Conservation (phyloP, 2,888 invertebrate species). For the Mactromeris polynyma region DNA sequence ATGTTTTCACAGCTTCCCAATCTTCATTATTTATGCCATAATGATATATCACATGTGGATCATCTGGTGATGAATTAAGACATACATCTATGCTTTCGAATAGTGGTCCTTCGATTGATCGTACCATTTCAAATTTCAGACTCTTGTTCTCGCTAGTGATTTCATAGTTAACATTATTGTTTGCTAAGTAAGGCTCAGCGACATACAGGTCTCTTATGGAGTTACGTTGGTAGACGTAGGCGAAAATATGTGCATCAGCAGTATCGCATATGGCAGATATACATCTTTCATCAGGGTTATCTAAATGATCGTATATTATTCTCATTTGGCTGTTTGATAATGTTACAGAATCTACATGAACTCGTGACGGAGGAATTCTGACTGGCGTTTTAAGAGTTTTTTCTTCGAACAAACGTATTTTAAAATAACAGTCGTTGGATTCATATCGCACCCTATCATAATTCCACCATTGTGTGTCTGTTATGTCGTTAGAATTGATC, state of each 20-base stretch:
- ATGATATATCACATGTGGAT: not conserved
- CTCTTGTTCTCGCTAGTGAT: not conserved
- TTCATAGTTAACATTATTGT: not conserved
- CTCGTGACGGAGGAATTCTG: not conserved
- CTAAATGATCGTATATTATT: not conserved
- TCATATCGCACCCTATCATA: not conserved
- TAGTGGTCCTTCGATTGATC: not conserved
- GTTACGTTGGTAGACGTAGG: not conserved
- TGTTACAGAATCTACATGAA: not conserved
- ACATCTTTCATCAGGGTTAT: not conserved
- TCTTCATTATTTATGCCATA: not conserved
- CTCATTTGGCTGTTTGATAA: not conserved
- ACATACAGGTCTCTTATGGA: not conserved
- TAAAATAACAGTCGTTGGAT: not conserved
- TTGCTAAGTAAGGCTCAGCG: not conserved
- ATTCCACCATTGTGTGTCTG: not conserved
- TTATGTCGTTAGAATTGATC: too few species aligned
- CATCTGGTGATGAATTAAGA: not conserved
- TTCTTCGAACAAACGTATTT: slow-evolving; percentile 7
- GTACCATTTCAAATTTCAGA: not conserved
- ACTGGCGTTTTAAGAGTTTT: not conserved
- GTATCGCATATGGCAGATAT: not conserved
- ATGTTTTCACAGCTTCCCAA: not conserved
- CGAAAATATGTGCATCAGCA: not conserved
- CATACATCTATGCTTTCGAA: not conserved